Evolutionary conservation across 2,797 vertebrate species (phyloP), one percentile per base, ranked within the genome.

Genomic region (Pseudochaenichthys georgianus): DNA sequence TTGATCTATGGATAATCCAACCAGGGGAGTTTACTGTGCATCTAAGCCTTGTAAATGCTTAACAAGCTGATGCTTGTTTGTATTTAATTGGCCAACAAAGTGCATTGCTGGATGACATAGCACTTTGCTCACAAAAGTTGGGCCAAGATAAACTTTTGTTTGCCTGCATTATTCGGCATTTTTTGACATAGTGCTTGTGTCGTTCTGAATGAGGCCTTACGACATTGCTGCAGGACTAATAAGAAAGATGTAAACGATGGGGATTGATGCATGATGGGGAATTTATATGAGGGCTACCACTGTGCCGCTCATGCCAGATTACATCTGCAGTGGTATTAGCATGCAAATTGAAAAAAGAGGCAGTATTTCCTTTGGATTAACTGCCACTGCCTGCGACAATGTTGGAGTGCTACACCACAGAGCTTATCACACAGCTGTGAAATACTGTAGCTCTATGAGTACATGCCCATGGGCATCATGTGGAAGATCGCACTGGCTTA

Each of bases 341-440:
- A 95, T 95, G 92, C 92, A 94, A 94, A 95, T 94, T 90, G 87
- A 90, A 93, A 93, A 92, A 88, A 83, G 74, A 69, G 71, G 83
- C 83, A 90, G 85, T 94, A 92, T 92, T 94, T 93, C 80, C 90
- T 92, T 89, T 87, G 87, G 87, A 92, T 93, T 92, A 92, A 93
- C 89, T 89, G 89, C 76, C 88, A 77, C 87, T 62, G 84, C 81
- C 87, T 92, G 84, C 77, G 77, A 91, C 87, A 90, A 82, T 80
- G 72, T 82, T 82, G 70, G 82, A 89, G 66, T 79, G 70, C 61
- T 62, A 47, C 70, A 80, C 70, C 70, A 67, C 78, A 87, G 85
- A 74, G 76, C 87, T 92, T 90, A 91, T 92, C 89, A 85, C 83
- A 70, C 58, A 76, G 79, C 64, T 74, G 74, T 82, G 83, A 90